Base-by-base conservation (phyloP, 1,140 invertebrate species). In the Papilio dardanus region DNA sequence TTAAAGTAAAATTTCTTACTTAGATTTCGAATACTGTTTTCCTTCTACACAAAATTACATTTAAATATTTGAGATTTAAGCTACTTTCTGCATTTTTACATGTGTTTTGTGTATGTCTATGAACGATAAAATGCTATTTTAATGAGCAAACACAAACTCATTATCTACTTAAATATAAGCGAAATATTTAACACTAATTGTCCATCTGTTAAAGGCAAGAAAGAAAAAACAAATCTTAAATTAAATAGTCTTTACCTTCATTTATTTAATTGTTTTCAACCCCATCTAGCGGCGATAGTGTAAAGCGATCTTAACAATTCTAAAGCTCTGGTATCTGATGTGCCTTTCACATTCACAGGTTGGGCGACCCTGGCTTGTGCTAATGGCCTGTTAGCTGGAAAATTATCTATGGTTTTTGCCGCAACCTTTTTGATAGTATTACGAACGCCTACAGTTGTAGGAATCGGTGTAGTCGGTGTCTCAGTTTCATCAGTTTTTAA, bases 271-370 rank as follows among this genome's bases (percentile, higher is more conserved):
- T 24, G 5, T 68, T 6, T 68, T 86, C 83, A 93, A 83, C 96
- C 96, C 95, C 96, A 97, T 92, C 96, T 96, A 14, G 97, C 96
- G 62, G 97, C 97, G 86, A 97, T 95, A 74, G 96, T 95, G 91
- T 97, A 97, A 71, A 97, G 93, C 76, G 97, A 97, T 91, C 96
- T 96, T 81, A 97, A 94, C 79, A 97, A 93, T 90, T 97, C 97
- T 76, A 97, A 92, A 2, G 97, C 97, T 87, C 97, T 94, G 3
- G 95, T 95, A 84, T 97, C 97, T 12, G 97, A 96, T 73, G 90
- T 81, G 14, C 79, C 84, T 83, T 94, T 93, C 10, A 85, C 79
- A 42, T 94, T 93, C 2, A 94, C 88, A 75, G 83, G 83, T 33
- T 91, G 82, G 3, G 90, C 86, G 81, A 94, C 87, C 84, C 93